A percentile compares a stretch with the other conserved stretches of the same genome.
Evolutionary conservation across 2,888 invertebrate genomes (phyloP).

Genomic region (Amiota minor): DNA sequence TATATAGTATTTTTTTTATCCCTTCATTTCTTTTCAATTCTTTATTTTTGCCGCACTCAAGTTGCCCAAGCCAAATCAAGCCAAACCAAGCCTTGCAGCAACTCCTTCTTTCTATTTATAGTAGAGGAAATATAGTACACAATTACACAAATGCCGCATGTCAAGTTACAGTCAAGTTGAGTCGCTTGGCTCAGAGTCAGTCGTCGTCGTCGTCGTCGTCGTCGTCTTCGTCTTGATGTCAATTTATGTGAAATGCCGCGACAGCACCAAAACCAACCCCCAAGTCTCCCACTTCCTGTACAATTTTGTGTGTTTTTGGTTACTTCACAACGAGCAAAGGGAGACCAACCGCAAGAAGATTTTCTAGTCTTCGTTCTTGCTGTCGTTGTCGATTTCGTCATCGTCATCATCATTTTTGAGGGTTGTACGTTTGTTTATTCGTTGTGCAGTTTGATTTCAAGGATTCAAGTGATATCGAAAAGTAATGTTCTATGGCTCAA

Average conservation of each 20-base stretch:
- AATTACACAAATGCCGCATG: slow-evolving; percentile 35
- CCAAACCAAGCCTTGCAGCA: no score
- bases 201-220: no score
- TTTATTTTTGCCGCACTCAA: no score
- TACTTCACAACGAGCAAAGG: not conserved
- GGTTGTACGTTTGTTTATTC: not conserved
- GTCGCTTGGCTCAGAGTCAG: slow-evolving; percentile 45
- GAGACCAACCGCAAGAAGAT: slow-evolving; percentile 21
- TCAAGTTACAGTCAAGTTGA: slow-evolving; percentile 41
- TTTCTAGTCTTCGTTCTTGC: no score
- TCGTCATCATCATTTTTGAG: not conserved
- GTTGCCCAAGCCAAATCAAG: no score
- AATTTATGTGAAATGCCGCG: slow-evolving; percentile 56
- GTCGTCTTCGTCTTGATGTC: slow-evolving; percentile 36
- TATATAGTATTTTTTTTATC: no score
- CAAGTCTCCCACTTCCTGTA: not conserved
- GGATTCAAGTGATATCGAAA: slow-evolving; percentile 31
- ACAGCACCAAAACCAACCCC: slow-evolving; percentile 36
- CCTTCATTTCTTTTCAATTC: no score
- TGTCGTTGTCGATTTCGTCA: no score
- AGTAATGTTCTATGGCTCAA: slow-evolving; percentile 22
- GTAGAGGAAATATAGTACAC: not conserved
- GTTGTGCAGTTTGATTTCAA: slow-evolving; percentile 32
- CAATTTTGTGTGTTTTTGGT: not conserved
- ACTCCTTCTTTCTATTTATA: no score